A percentile compares a stretch with the other conserved stretches of the same genome.
phyloP scores from a whole-genome alignment of 35 echinoderm and acorn worm species.

The Eucidaris tribuloides region DNA sequence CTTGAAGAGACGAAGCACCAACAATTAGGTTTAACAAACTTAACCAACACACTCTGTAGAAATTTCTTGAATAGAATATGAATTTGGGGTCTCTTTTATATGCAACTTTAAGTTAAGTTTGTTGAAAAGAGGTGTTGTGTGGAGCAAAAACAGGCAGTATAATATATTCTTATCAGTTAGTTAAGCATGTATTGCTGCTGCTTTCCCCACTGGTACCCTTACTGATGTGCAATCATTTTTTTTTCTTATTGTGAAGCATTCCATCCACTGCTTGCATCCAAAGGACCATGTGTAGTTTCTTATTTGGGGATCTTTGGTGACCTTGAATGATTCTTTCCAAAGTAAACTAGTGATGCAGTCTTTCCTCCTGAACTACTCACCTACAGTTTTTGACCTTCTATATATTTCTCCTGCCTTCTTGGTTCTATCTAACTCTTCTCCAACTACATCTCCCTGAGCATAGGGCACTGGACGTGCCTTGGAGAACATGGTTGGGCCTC shows the following conservation, averaged over 20 bases:
- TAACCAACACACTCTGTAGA: neutral
- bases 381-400: too few species aligned
- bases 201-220: slow-evolving; percentile 15
- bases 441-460: too few species aligned
- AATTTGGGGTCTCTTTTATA: slow-evolving; percentile 52
- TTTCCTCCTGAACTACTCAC: neutral
- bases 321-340: neutral
- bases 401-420: too few species aligned
- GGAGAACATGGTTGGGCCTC: too few species aligned
- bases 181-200: slow-evolving; percentile 27
- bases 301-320: too few species aligned
- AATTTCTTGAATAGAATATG: slow-evolving; percentile 27
- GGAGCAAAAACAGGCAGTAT: slow-evolving; percentile 34
- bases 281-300: neutral
- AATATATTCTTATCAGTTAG: slow-evolving; percentile 48
- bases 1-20: slow-evolving; percentile 20
- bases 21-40: slow-evolving; percentile 54
- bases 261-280: neutral
- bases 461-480: neutral
- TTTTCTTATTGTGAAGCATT: neutral
- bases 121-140: slow-evolving; percentile 61
- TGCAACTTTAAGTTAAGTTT: slow-evolving; percentile 48
- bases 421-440: too few species aligned
- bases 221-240: neutral
- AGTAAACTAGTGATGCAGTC: neutral